A percentile compares a stretch with the other conserved stretches of the same genome.
Conservation (phyloP, 1,140 invertebrate species). For the Trichonephila clavata region DNA sequence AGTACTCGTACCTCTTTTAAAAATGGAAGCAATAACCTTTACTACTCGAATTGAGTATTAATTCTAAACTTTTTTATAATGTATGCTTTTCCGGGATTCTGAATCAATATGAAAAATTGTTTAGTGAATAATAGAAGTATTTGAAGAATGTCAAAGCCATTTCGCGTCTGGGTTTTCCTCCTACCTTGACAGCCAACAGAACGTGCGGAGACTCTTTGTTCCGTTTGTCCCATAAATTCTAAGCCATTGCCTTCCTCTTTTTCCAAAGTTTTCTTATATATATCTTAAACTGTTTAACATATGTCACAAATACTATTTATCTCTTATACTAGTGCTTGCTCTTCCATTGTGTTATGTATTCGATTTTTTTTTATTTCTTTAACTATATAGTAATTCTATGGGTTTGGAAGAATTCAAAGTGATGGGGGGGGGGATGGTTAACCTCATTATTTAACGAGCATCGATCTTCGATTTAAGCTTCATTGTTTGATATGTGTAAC, state of each 20-base stretch:
- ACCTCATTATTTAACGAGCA: too few species aligned
- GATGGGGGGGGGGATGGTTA: too few species aligned
- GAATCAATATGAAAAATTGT: not conserved
- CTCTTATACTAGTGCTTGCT: not conserved
- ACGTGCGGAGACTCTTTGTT: not conserved
- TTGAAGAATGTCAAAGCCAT: constrained; percentile 6
- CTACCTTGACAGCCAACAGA: not conserved
- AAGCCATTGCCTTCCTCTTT: not conserved
- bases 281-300: not conserved
- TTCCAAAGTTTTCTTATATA: not conserved
- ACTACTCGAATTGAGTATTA: too few species aligned
- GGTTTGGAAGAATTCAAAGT: too few species aligned
- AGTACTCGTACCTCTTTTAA: too few species aligned
- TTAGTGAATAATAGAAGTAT: not conserved
- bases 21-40: too few species aligned
- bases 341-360: too few species aligned
- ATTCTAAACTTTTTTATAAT: too few species aligned
- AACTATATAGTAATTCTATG: too few species aligned
- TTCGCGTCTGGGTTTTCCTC: not conserved
- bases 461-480: too few species aligned
- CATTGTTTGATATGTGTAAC: not conserved
- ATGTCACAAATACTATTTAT: not conserved
- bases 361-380: too few species aligned
- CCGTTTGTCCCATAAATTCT: not conserved
- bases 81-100: not conserved